Percentiles rank a stretch among this genome's conserved stretches.
phyloP scores from a whole-genome alignment of 53 echinoderm and acorn worm species.

The Stichopus horrens region DNA sequence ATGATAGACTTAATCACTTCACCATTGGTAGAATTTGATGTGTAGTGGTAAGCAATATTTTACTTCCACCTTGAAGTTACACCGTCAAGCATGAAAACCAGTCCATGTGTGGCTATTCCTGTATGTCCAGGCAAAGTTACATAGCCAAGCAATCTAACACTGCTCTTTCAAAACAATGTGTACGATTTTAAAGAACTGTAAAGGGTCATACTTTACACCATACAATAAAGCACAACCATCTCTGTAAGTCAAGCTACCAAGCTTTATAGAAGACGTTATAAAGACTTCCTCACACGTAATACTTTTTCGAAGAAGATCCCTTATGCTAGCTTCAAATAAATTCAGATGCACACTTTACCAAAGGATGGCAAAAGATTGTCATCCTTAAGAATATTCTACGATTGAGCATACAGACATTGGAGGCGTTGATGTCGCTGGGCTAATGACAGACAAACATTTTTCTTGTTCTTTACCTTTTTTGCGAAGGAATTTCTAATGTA shows the following conservation, averaged over 20 bases:
- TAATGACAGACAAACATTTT: not conserved
- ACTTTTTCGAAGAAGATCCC: not conserved
- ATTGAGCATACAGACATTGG: constrained; percentile 5
- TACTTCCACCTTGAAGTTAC: constrained; percentile 70
- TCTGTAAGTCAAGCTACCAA: constrained; percentile 3
- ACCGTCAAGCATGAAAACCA: constrained; percentile 70
- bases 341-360: not conserved
- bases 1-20: constrained; percentile 55
- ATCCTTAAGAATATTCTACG: not conserved
- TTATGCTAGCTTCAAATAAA: not conserved
- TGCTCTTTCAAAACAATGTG: constrained; percentile 18
- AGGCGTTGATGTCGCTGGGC: constrained; percentile 8
- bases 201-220: constrained; percentile 8
- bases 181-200: constrained; percentile 9
- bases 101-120: constrained; percentile 65
- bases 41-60: constrained; percentile 73
- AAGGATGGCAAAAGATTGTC: not conserved
- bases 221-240: constrained; percentile 1
- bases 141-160: constrained; percentile 56
- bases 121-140: constrained; percentile 65
- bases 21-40: constrained; percentile 69
- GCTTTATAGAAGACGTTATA: not conserved
- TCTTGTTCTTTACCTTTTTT: constrained; percentile 9
- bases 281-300: not conserved
- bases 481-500: not conserved